Evolutionary conservation across 1,140 invertebrate species (phyloP), one percentile per base, ranked within the genome.

Genomic region (Drosophila punjabiensis): DNA sequence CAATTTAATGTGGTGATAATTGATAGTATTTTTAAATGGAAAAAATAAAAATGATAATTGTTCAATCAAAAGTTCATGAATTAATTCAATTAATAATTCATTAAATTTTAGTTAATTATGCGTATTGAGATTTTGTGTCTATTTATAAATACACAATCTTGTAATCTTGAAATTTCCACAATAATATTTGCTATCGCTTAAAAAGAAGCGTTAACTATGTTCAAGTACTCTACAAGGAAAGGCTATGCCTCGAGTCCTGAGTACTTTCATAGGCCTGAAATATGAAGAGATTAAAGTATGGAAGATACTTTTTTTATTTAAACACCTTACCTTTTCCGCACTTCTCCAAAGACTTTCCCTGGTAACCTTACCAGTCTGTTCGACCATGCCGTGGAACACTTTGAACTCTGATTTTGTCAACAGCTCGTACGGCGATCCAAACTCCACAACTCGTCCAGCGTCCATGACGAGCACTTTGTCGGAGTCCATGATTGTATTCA

Each of bases 391-490:
- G 61, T 95, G 94, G 76, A 97, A 96, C 16, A 94, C 76, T 43
- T 77, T 82, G 1, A 53, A 71, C 2, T 88, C 67, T 16, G 61
- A 41, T 30, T 58, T 35, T 3, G 94, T 94, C 16, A 96, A 76
- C 13, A 97, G 93, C 41, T 93, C 82, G 47, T 94, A 41, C 39
- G 39, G 39, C 3, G 39, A 8, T 0, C 16, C 39, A 8, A 41
- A 41, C 7, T 97, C 96, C 14, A 95, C 93, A 18, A 94, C 93
- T 60, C 74, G 70, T 37, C 95, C 95, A 30, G 93, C 94, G 86
- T 95, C 94, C 93, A 96, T 94, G 3, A 96, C 95, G 41, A 96
- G 76, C 20, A 95, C 93, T 60, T 94, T 94, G 84, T 95, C 94
- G 20, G 94, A 95, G 74, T 96, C 95, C 94, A 98, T 95, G 28